Evolutionary conservation across 1,140 invertebrate genomes (phyloP).

Genomic region (Callitettix versicolor): DNA sequence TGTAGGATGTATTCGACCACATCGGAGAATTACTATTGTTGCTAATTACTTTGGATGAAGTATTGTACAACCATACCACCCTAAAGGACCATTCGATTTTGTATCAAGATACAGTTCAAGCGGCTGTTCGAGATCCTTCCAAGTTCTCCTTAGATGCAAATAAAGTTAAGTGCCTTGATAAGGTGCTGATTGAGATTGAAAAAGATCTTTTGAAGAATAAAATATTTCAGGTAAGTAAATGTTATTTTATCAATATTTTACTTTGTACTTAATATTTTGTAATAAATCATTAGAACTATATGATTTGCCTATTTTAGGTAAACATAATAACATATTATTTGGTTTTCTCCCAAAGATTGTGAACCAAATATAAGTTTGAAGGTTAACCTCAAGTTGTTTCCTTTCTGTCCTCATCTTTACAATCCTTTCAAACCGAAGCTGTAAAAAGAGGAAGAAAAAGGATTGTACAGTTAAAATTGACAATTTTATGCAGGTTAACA

Average conservation of each 20-base stretch:
- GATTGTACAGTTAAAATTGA: background rate
- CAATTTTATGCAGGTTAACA: constrained; percentile 29
- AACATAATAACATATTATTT: too few relatives aligned
- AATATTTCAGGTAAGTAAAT: constrained; percentile 46
- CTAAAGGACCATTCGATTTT: constrained; percentile 58
- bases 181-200: constrained; percentile 52
- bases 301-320: too few relatives aligned
- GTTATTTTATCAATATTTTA: too few relatives aligned
- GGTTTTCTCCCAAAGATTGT: too few relatives aligned
- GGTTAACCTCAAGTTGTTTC: too few relatives aligned
- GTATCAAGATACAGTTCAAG: constrained; percentile 56
- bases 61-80: constrained; percentile 46
- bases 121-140: constrained; percentile 51
- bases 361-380: too few relatives aligned
- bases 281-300: too few relatives aligned
- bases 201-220: constrained; percentile 37
- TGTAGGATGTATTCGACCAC: constrained; percentile 47
- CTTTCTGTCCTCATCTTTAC: too few relatives aligned
- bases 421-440: background rate
- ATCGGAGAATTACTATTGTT: constrained; percentile 55
- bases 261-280: too few relatives aligned
- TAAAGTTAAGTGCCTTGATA: constrained; percentile 51
- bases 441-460: background rate
- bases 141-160: constrained; percentile 46
- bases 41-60: constrained; percentile 58